A percentile compares a stretch with the other conserved stretches of the same genome.
Evolutionary conservation across 1,140 invertebrate species (phyloP).

Genomic region (Liolophura sinensis): DNA sequence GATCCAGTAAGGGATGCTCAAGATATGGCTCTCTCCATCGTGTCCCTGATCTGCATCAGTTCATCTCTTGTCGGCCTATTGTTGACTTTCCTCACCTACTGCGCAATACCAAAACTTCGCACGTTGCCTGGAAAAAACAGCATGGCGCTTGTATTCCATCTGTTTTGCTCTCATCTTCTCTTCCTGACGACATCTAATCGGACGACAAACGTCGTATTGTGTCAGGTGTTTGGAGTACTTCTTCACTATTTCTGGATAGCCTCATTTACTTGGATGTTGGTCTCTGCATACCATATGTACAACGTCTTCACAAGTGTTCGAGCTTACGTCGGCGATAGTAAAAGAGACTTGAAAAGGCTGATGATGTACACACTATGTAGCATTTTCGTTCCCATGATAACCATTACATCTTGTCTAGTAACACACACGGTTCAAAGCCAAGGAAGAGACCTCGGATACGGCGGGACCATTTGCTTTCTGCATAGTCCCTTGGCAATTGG

Average conservation of each 20-base stretch:
- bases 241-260: constrained; percentile 91
- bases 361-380: too few species aligned
- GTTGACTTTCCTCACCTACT: too few species aligned
- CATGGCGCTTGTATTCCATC: constrained; percentile 52
- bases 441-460: constrained; percentile 23
- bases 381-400: constrained; percentile 3
- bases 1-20: too few species aligned
- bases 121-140: constrained; percentile 43
- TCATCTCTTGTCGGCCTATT: too few species aligned
- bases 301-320: constrained; percentile 60
- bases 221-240: constrained; percentile 67
- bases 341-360: too few species aligned
- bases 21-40: too few species aligned
- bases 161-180: constrained; percentile 56
- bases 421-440: too few species aligned
- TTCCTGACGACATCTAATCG: constrained; percentile 47
- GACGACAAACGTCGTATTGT: constrained; percentile 25
- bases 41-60: too few species aligned
- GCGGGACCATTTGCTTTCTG: constrained; percentile 18
- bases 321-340: too few species aligned
- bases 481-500: constrained; percentile 8
- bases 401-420: not conserved
- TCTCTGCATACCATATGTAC: constrained; percentile 70
- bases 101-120: too few species aligned
- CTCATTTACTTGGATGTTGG: constrained; percentile 93